Evolutionary conservation across 2,113 vertebrate species (phyloP).

Genomic region (Poeciliopsis retropinna): DNA sequence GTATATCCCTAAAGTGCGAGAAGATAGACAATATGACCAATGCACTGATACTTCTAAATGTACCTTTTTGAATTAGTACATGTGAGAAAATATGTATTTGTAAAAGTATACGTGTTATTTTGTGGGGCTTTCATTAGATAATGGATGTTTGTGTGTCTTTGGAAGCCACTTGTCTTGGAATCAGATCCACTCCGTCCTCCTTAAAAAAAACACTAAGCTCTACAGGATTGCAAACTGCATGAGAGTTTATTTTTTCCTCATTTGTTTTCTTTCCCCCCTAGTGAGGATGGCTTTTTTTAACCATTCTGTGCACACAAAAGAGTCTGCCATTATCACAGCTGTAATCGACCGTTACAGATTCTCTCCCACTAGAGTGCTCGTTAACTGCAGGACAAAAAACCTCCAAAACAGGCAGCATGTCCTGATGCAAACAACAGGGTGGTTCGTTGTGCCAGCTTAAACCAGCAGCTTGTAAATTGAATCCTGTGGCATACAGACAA

Average conservation of each 20-base stretch:
- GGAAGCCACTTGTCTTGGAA: constrained; percentile 57
- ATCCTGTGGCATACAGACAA: constrained; percentile 73
- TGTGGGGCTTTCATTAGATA: constrained; percentile 4
- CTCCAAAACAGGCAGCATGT: constrained; percentile 58
- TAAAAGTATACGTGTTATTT: neutral
- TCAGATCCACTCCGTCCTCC: constrained; percentile 60
- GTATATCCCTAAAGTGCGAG: constrained; percentile 44
- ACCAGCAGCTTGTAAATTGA: constrained; percentile 77
- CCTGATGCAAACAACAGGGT: constrained; percentile 62
- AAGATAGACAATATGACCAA: constrained; percentile 40
- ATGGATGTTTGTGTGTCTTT: constrained; percentile 34
- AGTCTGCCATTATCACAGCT: constrained; percentile 66
- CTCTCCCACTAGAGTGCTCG: constrained; percentile 61
- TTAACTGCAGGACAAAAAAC: constrained; percentile 71
- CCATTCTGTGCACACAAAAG: constrained; percentile 61
- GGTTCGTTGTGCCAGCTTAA: constrained; percentile 61
- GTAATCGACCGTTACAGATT: constrained; percentile 68
- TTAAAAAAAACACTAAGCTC: constrained; percentile 64
- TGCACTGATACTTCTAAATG: constrained; percentile 39
- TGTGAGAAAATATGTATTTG: constrained; percentile 14
- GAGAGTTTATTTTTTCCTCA: constrained; percentile 57
- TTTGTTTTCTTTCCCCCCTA: constrained; percentile 55
- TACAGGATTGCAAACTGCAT: constrained; percentile 53
- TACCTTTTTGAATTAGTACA: constrained; percentile 39
- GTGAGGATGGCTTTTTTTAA: constrained; percentile 55